Evolutionary conservation across 92 coral and sea anemone species (phyloP).

Genomic region (Porites lobata): DNA sequence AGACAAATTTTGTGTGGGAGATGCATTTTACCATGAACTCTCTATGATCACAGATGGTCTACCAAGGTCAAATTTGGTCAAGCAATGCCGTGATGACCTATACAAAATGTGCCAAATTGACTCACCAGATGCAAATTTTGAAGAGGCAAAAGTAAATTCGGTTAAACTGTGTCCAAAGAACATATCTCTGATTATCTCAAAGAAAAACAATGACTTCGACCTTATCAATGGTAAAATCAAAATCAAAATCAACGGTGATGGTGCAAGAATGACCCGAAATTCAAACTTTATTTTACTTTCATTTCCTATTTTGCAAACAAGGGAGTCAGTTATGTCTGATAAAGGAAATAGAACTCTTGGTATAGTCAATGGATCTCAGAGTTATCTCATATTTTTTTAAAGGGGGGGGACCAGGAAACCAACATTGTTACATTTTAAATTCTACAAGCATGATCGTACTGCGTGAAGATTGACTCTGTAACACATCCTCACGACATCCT

Average conservation of each 20-base stretch:
- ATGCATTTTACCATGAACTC: conserved; percentile 54
- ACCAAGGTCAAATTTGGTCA: not conserved
- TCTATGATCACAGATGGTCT: conserved; percentile 18
- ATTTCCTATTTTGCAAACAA: conserved; percentile 33
- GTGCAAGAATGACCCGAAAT: conserved; percentile 63
- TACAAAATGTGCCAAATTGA: conserved; percentile 50
- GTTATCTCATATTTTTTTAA: not conserved
- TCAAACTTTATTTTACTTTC: conserved; percentile 53
- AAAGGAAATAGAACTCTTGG: conserved; percentile 7
- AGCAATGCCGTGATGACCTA: conserved; percentile 25
- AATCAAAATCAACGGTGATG: conserved; percentile 68
- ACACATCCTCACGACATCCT: too few species aligned
- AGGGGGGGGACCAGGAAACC: not conserved
- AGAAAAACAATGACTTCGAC: conserved; percentile 33
- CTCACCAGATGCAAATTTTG: conserved; percentile 20
- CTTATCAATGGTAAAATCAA: conserved; percentile 26
- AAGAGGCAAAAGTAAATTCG: conserved; percentile 31
- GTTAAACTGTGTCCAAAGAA: conserved; percentile 33
- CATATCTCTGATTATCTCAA: conserved; percentile 15
- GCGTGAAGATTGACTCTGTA: not conserved
- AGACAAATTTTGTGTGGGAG: conserved; percentile 71
- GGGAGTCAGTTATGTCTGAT: conserved; percentile 1
- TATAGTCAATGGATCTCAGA: conserved; percentile 12
- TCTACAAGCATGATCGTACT: conserved; percentile 28
- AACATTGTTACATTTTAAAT: not conserved